Evolutionary conservation across 2,113 vertebrate species (phyloP), one percentile per base, ranked within the genome.

Genomic region (Pelvicachromis taeniatus): DNA sequence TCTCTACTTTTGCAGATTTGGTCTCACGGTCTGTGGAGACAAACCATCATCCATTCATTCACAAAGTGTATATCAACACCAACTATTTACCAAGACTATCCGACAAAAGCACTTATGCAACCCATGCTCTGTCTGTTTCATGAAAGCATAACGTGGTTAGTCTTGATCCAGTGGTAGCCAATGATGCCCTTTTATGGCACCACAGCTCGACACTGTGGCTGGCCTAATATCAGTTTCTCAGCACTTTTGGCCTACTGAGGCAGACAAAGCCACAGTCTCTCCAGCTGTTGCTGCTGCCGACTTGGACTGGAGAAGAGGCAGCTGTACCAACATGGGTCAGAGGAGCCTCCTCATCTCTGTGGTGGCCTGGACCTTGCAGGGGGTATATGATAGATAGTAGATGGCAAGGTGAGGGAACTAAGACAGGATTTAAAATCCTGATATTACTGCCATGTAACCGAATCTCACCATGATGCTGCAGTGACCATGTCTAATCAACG

Each of bases 231-330:
- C 92, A 88, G 91, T 92, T 94, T 95, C 89, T 91, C 84, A 88
- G 84, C 87, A 85, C 80, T 86, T 89, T 80, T 85, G 86, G 83
- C 89, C 90, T 77, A 85, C 87, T 84, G 89, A 89, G 89, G 80
- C 85, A 89, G 91, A 92, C 91, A 92, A 91, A 94, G 87, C 88
- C 84, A 89, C 88, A 87, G 83, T 94, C 90, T 87, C 83, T 94
- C 94, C 95, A 95, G 95, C 96, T 96, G 94, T 94, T 94, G 88
- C 81, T 91, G 90, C 93, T 90, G 91, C 89, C 91, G 92, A 92
- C 83, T 85, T 80, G 89, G 88, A 70, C 89, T 45, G 59, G 81
- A 90, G 88, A 89, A 80, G 75, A 92, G 89, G 93, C 95, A 96
- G 95, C 95, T 96, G 95, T 78, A 95, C 90, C 91, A 96, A 96